Evolutionary conservation across 2,888 invertebrate species (phyloP).

Genomic region (Gasteruption jaculator): DNA sequence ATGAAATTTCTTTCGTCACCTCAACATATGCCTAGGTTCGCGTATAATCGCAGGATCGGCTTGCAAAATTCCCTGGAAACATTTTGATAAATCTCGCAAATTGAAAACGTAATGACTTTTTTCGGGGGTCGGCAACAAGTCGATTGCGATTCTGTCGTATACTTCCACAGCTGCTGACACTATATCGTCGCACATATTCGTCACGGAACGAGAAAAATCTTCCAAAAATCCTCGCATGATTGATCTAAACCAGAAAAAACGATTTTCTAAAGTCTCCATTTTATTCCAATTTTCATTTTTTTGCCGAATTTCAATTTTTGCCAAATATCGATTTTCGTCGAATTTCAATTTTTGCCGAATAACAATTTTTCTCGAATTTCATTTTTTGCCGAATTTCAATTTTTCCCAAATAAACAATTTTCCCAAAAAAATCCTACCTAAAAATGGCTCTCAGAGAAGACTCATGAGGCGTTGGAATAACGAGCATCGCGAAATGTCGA

Average conservation of each 20-base stretch:
- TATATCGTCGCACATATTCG: constrained; percentile 65
- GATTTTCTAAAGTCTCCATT: not conserved
- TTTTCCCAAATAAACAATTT: not conserved
- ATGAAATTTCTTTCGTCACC: constrained; percentile 47
- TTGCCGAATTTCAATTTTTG: not conserved
- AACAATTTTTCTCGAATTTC: not conserved
- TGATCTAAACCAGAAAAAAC: constrained; percentile 50
- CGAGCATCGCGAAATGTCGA: constrained; percentile 82
- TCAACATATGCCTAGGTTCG: constrained; percentile 63
- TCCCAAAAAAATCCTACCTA: constrained; percentile 38
- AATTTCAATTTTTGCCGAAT: not conserved
- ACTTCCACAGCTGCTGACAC: constrained; percentile 81
- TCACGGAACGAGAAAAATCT: constrained; percentile 70
- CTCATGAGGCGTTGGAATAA: constrained; percentile 77
- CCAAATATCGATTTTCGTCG: not conserved
- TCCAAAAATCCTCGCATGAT: constrained; percentile 73
- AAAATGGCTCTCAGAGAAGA: constrained; percentile 76
- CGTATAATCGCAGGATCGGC: constrained; percentile 70
- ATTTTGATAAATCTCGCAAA: constrained; percentile 84
- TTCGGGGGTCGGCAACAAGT: constrained; percentile 84
- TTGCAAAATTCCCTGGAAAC: constrained; percentile 84
- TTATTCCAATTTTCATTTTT: not conserved
- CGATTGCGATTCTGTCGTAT: constrained; percentile 73
- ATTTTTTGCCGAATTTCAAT: not conserved
- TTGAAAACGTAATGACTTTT: constrained; percentile 94